Base-by-base conservation (phyloP, 2,888 invertebrate genomes). In the Aspidiotus rigidus region DNA sequence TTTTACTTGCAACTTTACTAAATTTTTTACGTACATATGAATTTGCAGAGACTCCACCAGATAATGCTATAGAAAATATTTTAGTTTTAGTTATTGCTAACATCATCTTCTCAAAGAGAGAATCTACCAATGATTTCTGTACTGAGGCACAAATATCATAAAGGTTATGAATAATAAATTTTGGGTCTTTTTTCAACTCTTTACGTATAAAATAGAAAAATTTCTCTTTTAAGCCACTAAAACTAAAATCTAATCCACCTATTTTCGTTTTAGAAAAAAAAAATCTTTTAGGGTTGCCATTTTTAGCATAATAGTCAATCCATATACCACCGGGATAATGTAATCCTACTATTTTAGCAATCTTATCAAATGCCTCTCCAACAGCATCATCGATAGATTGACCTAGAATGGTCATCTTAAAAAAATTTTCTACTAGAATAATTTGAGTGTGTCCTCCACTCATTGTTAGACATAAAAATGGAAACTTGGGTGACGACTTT, bases 291-390 rank as follows among this genome's bases (percentile, higher is more conserved):
- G 53, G 40, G 10, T 42, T n/a, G 3, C 70, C 70, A 13, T 6
- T 2, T 53, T 42, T 1, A n/a, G 70, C 70, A 39, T 64, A 44
- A 40, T 59, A 44, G 8, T 40, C 41, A 39, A 70, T 39, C 7
- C 15, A 10, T 44, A 56, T 59, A 16, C 70, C 70, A 11, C 66
- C 66, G 13, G 70, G 70, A 41, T 69, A 70, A 15, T 39, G n/a
- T 42, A 70, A 57, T 8, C 66, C 66, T 41, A 70, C n/a, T 41
- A 67, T 16, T 55, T 70, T 70, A 39, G 70, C 66, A 13, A 44
- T 49, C 42, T 70, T 70, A 63, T 70, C 70, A 66, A 70, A 70
- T 7, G 66, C 66, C 55, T 70, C 66, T 15, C 70, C 70, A 41
- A 40, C 62, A 6, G 70, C 62, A 55, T 67, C 66, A 60, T 70